phyloP scores from a whole-genome alignment of 2,797 vertebrate species.

The Heterohyrax brucei region DNA sequence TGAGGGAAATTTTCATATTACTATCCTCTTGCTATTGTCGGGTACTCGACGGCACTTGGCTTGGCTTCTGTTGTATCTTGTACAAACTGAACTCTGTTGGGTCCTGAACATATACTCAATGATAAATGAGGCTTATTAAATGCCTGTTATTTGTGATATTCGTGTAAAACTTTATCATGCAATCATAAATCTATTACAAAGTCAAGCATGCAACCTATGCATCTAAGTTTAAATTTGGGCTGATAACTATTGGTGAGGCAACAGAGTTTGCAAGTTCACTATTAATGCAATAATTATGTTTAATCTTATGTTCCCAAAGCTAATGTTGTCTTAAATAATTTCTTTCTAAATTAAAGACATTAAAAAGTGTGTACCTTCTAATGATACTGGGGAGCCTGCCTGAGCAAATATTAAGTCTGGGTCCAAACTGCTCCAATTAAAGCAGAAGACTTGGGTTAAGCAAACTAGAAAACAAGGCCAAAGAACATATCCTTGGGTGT shows the following conservation, averaged over 20 bases:
- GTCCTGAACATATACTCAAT: neutral
- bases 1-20: neutral
- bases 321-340: conserved; percentile 33
- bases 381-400: conserved; percentile 9
- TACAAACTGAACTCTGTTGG: neutral
- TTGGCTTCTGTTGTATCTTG: neutral
- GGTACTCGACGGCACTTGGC: no score
- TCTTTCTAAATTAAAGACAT: neutral
- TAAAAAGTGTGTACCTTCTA: conserved; percentile 17
- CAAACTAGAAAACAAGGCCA: conserved; percentile 66
- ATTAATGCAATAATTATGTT: neutral
- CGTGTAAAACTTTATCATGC: neutral
- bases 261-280: neutral
- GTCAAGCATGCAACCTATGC: neutral
- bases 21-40: neutral
- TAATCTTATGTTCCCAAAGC: neutral
- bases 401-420: conserved; percentile 57
- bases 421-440: conserved; percentile 67
- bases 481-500: neutral
- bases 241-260: neutral
- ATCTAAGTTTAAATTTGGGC: neutral
- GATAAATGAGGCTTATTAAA: neutral
- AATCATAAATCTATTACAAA: neutral
- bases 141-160: neutral
- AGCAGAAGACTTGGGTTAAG: conserved; percentile 54